Conservation (phyloP, 2,888 invertebrate species). For the Bruchidius siliquastri region DNA sequence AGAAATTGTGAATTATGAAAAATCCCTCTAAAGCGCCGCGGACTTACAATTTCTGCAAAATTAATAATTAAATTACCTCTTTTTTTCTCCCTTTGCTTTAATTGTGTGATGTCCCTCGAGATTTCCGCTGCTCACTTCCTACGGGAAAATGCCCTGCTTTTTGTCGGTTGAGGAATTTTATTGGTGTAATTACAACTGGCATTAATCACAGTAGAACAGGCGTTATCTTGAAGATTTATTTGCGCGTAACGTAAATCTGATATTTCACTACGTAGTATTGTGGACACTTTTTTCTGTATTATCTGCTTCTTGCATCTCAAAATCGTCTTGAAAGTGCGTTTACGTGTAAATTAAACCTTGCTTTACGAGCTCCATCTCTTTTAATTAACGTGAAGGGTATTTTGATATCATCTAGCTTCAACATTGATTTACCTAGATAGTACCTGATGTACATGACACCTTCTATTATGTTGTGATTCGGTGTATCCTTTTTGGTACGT, state of each 20-base stretch:
- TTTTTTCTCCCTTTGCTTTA: background rate
- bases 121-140: background rate
- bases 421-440: no score
- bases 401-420: background rate
- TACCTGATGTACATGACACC: no score
- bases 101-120: background rate
- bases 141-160: background rate
- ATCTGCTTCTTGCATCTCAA: background rate
- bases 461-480: no score
- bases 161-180: background rate
- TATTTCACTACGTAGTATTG: background rate
- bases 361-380: background rate
- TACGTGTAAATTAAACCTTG: background rate
- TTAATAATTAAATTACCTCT: constrained; percentile 34
- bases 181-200: background rate
- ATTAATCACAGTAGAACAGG: background rate
- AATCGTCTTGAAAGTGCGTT: background rate
- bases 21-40: constrained; percentile 26
- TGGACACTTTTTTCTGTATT: background rate
- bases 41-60: constrained; percentile 33
- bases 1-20: constrained; percentile 18
- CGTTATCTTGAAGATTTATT: background rate
- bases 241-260: background rate
- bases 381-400: background rate
- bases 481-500: no score